phyloP scores from a whole-genome alignment of 2,888 invertebrate species.

The Amphiduros pacificus region DNA sequence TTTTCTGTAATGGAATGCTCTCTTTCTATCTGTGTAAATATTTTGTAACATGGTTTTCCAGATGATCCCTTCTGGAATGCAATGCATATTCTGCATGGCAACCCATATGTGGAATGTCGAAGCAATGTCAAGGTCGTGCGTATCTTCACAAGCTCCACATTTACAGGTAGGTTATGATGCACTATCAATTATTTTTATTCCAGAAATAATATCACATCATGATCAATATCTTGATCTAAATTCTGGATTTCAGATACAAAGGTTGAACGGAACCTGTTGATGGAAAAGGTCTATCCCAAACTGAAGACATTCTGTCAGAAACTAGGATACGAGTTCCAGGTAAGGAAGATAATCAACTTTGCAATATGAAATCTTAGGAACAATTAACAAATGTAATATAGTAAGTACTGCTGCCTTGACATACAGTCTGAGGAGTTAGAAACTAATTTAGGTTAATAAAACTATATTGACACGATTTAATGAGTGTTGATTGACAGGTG shows the following conservation, averaged over 20 bases:
- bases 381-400: background rate
- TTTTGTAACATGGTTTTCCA: no score
- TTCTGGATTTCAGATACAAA: slow-evolving; percentile 40
- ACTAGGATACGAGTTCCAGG: slow-evolving; percentile 53
- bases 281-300: slow-evolving; percentile 47
- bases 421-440: no score
- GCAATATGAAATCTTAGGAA: background rate
- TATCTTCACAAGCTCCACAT: slow-evolving; percentile 51
- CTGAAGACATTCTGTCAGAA: slow-evolving; percentile 45
- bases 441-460: no score
- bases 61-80: slow-evolving; percentile 9
- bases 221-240: no score
- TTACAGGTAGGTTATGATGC: slow-evolving; percentile 39
- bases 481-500: no score
- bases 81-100: slow-evolving; percentile 27
- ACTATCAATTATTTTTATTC: background rate
- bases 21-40: no score
- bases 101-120: slow-evolving; percentile 34
- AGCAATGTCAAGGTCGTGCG: slow-evolving; percentile 42
- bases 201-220: no score
- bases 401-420: no score
- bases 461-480: no score
- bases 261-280: slow-evolving; percentile 45
- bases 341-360: slow-evolving; percentile 29
- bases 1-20: no score